These are phyloP conservation scores for Polydrusus pterygomalis DNA, from an alignment of 2,888 invertebrate genomes.

Conservation along the genomic window DNA sequence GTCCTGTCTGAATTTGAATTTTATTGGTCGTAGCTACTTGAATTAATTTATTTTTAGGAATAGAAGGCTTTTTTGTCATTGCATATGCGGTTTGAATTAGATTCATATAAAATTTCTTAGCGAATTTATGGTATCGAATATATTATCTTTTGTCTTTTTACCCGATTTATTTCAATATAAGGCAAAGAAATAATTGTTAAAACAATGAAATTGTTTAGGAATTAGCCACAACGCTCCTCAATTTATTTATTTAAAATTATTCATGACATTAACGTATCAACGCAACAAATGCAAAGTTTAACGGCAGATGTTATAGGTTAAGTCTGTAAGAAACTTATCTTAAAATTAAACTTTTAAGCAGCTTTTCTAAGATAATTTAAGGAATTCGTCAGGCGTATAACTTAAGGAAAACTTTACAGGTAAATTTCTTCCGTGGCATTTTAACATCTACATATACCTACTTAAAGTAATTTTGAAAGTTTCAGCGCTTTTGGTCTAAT, in stretches of 20 bases:
- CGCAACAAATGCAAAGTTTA: conserved; percentile 8
- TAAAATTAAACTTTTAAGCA: conserved; percentile 33
- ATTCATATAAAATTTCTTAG: no score
- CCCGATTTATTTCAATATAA: no score
- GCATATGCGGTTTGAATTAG: no score
- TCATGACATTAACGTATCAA: neutral
- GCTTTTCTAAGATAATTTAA: conserved; percentile 35
- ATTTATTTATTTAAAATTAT: conserved; percentile 2
- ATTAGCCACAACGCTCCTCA: no score
- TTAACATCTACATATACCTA: conserved; percentile 23
- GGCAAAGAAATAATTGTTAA: no score
- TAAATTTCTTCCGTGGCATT: conserved; percentile 33
- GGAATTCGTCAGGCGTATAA: conserved; percentile 35
- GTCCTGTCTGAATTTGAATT: no score
- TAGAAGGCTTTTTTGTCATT: no score
- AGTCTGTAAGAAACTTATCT: conserved; percentile 13
- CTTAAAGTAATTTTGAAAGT: conserved; percentile 35
- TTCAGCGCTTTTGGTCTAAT: conserved; percentile 17
- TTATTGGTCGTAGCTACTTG: no score
- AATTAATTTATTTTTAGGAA: no score
- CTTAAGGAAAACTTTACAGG: conserved; percentile 32
- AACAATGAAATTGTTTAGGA: no score
- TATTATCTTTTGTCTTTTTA: no score
- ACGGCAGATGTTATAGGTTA: conserved; percentile 17
- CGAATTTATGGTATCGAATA: no score